Evolutionary conservation across 2,888 invertebrate genomes (phyloP).

Genomic region (Cremastinae sp.): DNA sequence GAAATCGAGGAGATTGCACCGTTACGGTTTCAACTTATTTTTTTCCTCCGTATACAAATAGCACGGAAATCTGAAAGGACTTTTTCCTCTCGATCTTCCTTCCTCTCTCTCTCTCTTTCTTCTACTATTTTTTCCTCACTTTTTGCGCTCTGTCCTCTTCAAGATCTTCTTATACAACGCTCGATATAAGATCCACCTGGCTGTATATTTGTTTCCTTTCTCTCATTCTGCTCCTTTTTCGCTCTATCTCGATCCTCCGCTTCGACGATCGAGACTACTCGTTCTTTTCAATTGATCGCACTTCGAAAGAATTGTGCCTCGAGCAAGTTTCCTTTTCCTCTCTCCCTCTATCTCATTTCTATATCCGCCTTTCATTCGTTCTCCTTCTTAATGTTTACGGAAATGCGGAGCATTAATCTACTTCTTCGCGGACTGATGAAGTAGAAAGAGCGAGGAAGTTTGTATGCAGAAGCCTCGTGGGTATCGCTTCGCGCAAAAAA

Average conservation of each 20-base stretch:
- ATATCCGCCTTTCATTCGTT: not conserved
- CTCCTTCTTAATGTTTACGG: conserved; percentile 54
- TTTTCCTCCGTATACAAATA: conserved; percentile 22
- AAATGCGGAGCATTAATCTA: conserved; percentile 57
- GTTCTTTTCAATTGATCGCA: conserved; percentile 60
- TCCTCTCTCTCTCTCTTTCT: conserved; percentile 5
- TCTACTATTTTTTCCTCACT: conserved; percentile 8
- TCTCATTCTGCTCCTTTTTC: conserved; percentile 11
- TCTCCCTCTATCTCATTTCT: not conserved
- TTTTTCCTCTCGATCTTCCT: conserved; percentile 33
- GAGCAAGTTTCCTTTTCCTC: conserved; percentile 38
- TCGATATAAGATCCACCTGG: conserved; percentile 60
- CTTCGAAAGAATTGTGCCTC: conserved; percentile 49
- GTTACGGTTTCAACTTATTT: not conserved
- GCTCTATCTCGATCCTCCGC: conserved; percentile 19
- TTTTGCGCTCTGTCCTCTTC: conserved; percentile 11
- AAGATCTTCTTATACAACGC: conserved; percentile 55
- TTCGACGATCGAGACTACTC: conserved; percentile 54
- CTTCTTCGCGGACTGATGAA: conserved; percentile 35
- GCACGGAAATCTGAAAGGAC: conserved; percentile 43
- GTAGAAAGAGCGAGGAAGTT: not conserved
- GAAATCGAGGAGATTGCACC: conserved; percentile 4
- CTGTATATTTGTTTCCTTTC: conserved; percentile 9
- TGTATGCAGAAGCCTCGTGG: not conserved
- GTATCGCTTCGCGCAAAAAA: conserved; percentile 21